Base-by-base conservation (phyloP, 2,888 invertebrate species). In the Idaea aversata region DNA sequence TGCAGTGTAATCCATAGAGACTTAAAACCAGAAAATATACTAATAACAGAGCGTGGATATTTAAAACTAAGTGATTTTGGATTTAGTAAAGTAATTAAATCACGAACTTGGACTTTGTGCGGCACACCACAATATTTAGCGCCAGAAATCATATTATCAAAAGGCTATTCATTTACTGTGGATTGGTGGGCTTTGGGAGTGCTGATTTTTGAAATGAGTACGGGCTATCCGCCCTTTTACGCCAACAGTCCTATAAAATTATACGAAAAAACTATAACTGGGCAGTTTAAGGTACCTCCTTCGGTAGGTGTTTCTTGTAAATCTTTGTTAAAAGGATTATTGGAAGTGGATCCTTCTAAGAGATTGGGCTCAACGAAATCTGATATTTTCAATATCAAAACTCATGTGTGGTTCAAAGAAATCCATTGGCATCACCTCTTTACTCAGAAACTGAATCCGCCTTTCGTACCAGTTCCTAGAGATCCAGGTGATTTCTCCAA, bases 81-180 rank as follows among this genome's bases (percentile, higher is more conserved):
- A 63, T 98, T 99, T 88, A 96, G 97, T 73, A 99, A 99, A 93
- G 87, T 95, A 67, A 88, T 95, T 64, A 94, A 94, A 71, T 91
- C 92, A 5, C 92, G 98, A 74, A 98, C 99, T 0, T 97, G 97
- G 95, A 98, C 98, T 0, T 86, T 99, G 64, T 99, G 99, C 84
- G 99, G 98, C 0, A 99, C 99, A 0, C 99, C 99, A 0, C 99
- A 99, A 87, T 99, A 99, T 88, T 90, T 99, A 68, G 99, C 99
- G 0, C 98, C 98, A 0, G 99, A 99, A 90, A 95, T 96, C 34
- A 97, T 98, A 72, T 93, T 97, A 72, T 96, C 96, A 57, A 97
- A 97, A 86, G 98, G 98, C 0, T 99, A 99, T 88, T 96, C 97
- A 57, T 96, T 95, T 78, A 95, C 97, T 0, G 98, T 98, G 0